phyloP scores from a whole-genome alignment of 2,113 vertebrate species.

The Stictonetta naevosa region DNA sequence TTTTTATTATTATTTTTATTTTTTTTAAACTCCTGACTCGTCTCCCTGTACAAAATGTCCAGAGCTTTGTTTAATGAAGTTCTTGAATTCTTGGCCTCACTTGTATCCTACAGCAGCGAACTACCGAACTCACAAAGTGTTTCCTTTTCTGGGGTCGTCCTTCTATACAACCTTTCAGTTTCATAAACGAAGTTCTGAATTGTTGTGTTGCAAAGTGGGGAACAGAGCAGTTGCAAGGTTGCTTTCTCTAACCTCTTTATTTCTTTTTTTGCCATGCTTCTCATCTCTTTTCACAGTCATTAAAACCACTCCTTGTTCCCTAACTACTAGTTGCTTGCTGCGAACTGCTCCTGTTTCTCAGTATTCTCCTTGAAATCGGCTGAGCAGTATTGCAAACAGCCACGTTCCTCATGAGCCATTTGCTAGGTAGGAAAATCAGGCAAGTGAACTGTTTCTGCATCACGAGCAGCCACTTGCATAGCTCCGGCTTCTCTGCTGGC shows the following conservation, averaged over 20 bases:
- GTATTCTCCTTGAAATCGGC: background rate
- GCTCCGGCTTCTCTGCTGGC: background rate
- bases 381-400: background rate
- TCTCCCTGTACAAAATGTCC: background rate
- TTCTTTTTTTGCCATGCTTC: background rate
- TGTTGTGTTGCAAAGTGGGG: background rate
- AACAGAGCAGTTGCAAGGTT: background rate
- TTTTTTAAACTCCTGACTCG: background rate
- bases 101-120: background rate
- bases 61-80: background rate
- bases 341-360: background rate
- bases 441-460: background rate
- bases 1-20: background rate
- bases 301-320: background rate
- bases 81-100: background rate
- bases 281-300: background rate
- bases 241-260: background rate
- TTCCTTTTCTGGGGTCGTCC: background rate
- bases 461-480: background rate
- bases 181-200: background rate
- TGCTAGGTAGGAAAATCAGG: background rate
- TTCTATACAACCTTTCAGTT: background rate
- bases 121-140: background rate
- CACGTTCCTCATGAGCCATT: background rate
- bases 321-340: background rate